Evolutionary conservation across 2,888 invertebrate genomes (phyloP).

Genomic region (Macropis europaea): DNA sequence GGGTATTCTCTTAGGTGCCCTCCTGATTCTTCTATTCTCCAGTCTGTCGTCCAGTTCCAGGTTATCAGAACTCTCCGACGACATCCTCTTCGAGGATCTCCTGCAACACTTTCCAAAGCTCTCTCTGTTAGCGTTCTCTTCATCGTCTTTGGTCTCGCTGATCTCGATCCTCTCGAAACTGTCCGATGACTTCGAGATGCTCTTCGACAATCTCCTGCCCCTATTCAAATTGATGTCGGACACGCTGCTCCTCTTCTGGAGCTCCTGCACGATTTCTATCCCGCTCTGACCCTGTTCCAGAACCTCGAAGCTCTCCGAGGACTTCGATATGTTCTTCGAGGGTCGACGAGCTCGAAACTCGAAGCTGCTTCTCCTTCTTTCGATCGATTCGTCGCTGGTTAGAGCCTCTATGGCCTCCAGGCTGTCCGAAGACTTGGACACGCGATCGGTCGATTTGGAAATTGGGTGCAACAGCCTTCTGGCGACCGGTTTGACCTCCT

Average conservation of each 20-base stretch:
- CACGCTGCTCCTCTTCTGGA: conserved; percentile 71
- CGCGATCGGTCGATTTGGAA: conserved; percentile 72
- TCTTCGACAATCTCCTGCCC: conserved; percentile 61
- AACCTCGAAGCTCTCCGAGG: conserved; percentile 74
- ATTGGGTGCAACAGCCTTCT: conserved; percentile 62
- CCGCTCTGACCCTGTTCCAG: conserved; percentile 50
- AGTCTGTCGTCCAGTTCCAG: conserved; percentile 71
- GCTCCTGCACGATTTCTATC: conserved; percentile 50
- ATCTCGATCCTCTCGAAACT: conserved; percentile 69
- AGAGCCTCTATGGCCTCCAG: conserved; percentile 70
- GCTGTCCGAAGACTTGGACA: conserved; percentile 74
- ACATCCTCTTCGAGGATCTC: conserved; percentile 67
- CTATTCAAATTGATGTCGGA: conserved; percentile 72
- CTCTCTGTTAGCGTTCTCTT: conserved; percentile 51
- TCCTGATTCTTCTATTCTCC: conserved; percentile 69
- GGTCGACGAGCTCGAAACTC: conserved; percentile 63
- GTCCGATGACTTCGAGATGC: conserved; percentile 74
- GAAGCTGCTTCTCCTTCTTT: conserved; percentile 68
- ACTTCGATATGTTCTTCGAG: conserved; percentile 73
- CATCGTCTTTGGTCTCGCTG: conserved; percentile 50
- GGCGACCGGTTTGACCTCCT: conserved; percentile 63
- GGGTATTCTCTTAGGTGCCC: conserved; percentile 70
- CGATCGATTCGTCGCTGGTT: conserved; percentile 67
- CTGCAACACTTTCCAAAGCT: conserved; percentile 51
- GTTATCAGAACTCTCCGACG: conserved; percentile 77